Conservation (phyloP, 2,888 invertebrate species). For the Rugalucina vietnamica region DNA sequence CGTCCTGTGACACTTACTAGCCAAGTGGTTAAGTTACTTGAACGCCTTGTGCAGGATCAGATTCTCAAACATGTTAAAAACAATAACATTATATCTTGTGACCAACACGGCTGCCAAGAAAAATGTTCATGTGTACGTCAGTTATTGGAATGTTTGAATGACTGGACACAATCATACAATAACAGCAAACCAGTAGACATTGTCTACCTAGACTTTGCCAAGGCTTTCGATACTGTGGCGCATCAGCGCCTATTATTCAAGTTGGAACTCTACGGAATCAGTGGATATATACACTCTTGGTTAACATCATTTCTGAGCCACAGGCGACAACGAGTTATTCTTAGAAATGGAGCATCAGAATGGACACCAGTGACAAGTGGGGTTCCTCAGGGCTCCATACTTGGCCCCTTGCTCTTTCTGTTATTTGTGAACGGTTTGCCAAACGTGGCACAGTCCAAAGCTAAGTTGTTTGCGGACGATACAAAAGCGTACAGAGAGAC, state of each 20-base stretch:
- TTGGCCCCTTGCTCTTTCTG: background rate
- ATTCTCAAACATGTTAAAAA: background rate
- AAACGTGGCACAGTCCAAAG: background rate
- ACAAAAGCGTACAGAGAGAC: background rate
- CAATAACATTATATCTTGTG: background rate
- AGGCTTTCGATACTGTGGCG: background rate
- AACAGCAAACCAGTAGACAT: background rate
- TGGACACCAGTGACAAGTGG: background rate
- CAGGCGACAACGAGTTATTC: background rate
- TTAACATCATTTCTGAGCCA: background rate
- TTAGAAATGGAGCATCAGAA: background rate
- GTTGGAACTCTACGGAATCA: background rate
- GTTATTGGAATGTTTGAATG: background rate
- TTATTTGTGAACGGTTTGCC: background rate
- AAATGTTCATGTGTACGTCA: background rate
- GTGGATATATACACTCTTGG: background rate
- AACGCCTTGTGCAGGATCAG: background rate
- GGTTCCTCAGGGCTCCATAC: background rate
- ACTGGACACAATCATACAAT: background rate
- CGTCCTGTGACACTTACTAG: background rate
- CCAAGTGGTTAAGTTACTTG: background rate
- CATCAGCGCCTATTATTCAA: background rate
- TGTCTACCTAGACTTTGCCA: background rate
- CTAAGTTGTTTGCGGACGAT: background rate
- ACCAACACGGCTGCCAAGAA: background rate